A percentile compares a stretch with the other conserved stretches of the same genome.
These are phyloP conservation scores for Bombus waltoni DNA, from an alignment of 1,140 invertebrate genomes.

Conservation along the genomic window DNA sequence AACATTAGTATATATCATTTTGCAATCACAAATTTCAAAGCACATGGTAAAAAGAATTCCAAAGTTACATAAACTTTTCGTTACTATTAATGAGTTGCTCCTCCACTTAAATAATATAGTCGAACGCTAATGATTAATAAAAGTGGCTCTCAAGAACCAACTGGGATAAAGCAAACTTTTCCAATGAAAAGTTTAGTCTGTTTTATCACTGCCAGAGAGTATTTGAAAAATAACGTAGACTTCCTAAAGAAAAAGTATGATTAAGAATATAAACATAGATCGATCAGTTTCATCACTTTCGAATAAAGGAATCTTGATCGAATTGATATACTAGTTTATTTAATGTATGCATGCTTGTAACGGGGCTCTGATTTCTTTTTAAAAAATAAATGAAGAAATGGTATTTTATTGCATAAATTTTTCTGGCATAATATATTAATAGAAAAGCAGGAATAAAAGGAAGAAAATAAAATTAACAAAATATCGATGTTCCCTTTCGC, in stretches of 20 bases:
- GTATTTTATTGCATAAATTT: background rate
- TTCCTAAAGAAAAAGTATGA: background rate
- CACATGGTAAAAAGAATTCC: background rate
- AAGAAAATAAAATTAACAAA: slow-evolving; percentile 15
- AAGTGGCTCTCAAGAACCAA: slow-evolving; percentile 29
- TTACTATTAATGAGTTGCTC: background rate
- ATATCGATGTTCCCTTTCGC: slow-evolving; percentile 58
- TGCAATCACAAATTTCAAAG: background rate
- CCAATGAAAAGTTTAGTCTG: slow-evolving; percentile 16
- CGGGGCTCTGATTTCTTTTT: background rate
- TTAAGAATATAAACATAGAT: slow-evolving; percentile 1
- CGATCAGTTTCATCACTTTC: background rate
- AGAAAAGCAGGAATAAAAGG: background rate
- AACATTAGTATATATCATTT: background rate
- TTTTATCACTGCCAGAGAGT: slow-evolving; percentile 61
- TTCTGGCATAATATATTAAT: background rate
- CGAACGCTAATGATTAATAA: background rate
- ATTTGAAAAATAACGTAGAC: slow-evolving; percentile 17
- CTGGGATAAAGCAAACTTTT: slow-evolving; percentile 37
- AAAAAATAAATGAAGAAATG: background rate
- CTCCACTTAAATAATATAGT: background rate
- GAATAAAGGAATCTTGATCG: background rate
- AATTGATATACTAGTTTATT: background rate
- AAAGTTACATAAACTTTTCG: background rate
- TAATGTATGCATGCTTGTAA: background rate